Evolutionary conservation across 2,888 invertebrate species (phyloP).

Genomic region (Caenorhabditis drosophilae): DNA sequence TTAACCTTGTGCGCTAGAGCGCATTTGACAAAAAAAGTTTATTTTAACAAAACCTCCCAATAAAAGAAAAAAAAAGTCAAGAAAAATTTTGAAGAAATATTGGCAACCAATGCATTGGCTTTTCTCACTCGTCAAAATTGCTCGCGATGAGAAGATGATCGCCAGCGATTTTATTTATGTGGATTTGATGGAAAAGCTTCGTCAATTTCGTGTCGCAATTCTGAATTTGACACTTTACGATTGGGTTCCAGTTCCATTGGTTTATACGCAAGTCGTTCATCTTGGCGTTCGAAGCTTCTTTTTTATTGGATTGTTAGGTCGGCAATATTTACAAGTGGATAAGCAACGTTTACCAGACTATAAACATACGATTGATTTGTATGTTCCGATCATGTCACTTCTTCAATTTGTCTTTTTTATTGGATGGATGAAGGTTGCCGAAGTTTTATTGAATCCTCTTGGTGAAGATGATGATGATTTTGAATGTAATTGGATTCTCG

Average conservation of each 20-base stretch:
- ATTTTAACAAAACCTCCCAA: too few species aligned
- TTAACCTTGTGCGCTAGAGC: neutral
- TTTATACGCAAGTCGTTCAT: slow-evolving; percentile 63
- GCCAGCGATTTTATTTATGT: slow-evolving; percentile 60
- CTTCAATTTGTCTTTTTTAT: slow-evolving; percentile 65
- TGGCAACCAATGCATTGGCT: slow-evolving; percentile 67
- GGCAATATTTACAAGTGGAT: slow-evolving; percentile 55
- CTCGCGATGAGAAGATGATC: slow-evolving; percentile 49
- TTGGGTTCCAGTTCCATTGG: slow-evolving; percentile 63
- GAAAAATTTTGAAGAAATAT: slow-evolving; percentile 46
- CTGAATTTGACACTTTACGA: slow-evolving; percentile 61
- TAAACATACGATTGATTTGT: slow-evolving; percentile 52
- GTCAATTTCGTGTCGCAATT: slow-evolving; percentile 59
- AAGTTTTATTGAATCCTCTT: slow-evolving; percentile 61
- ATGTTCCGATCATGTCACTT: slow-evolving; percentile 64
- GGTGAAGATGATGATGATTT: slow-evolving; percentile 66
- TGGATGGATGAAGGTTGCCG: slow-evolving; percentile 66
- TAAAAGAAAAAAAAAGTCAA: too few species aligned
- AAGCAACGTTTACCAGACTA: slow-evolving; percentile 12
- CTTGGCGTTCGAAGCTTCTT: slow-evolving; percentile 63
- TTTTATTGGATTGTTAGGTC: slow-evolving; percentile 56
- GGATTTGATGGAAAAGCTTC: slow-evolving; percentile 63
- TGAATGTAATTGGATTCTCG: slow-evolving; percentile 63
- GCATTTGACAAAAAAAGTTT: too few species aligned
- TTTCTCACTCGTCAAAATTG: slow-evolving; percentile 37